Evolutionary conservation across 2,797 vertebrate genomes (phyloP).

Genomic region (Gallinago stenura): DNA sequence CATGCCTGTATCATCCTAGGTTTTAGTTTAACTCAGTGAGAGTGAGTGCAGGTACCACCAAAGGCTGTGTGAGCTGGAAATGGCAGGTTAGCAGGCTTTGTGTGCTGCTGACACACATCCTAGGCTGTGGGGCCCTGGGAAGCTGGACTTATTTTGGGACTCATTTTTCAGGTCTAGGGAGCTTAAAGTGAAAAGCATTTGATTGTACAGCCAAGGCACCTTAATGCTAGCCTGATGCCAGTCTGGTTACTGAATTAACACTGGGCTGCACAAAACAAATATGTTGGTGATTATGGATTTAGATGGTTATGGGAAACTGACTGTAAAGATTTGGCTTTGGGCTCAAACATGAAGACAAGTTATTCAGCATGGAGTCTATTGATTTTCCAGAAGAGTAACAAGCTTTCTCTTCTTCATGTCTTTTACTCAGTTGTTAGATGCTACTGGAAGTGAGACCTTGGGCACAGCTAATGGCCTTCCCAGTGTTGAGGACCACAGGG

Average conservation of each 20-base stretch:
- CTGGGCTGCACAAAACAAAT: background rate
- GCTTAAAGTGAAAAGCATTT: background rate
- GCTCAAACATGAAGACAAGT: background rate
- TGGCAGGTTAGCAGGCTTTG: background rate
- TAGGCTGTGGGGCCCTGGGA: background rate
- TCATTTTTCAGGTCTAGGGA: background rate
- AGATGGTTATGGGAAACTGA: background rate
- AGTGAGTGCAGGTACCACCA: background rate
- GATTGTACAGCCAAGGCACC: background rate
- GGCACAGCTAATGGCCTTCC: background rate
- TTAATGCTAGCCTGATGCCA: background rate
- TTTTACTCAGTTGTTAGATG: background rate
- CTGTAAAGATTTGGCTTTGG: background rate
- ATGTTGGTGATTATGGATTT: background rate
- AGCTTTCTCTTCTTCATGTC: background rate
- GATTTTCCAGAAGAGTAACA: background rate
- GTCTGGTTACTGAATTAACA: background rate
- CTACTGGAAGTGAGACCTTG: background rate
- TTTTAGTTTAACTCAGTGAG: background rate
- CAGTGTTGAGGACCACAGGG: rapidly evolving
- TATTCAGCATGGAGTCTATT: background rate
- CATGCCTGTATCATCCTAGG: background rate
- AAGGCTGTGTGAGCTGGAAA: background rate
- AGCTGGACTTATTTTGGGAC: background rate
- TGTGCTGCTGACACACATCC: background rate